Base-by-base conservation (phyloP, 2,113 vertebrate species). In the Siniperca knerii region DNA sequence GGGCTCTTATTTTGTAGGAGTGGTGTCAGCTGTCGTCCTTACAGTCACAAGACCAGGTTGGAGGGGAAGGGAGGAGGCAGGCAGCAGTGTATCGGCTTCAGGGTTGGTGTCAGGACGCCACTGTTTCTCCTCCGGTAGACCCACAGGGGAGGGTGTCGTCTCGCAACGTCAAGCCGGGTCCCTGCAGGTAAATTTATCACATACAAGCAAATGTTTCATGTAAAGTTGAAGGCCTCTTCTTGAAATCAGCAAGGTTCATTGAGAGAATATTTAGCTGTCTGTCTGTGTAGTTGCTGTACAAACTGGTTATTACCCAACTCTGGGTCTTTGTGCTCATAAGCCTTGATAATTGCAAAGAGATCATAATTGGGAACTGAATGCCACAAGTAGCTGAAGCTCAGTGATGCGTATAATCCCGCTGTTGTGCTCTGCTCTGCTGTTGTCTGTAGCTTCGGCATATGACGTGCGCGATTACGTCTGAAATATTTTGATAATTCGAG, bases 11-110 rank as follows among this genome's bases (percentile, higher is more conserved):
- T 93, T 86, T 90, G 92, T 81, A 90, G 88, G 85, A 84, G 79
- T 64, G 44, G 67, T 77, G 86, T 90, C 89, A 81, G 87, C 88
- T 89, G 89, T 89, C 7, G 74, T 92, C 71, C 79, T 67, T 85
- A 61, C 79, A 87, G 94, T 95, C 94, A 95, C 92, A 91, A 92
- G 94, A 94, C 91, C 52, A 2, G 81, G 52, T 52, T 35, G 75
- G 58, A 82, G 73, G 69, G 87, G 84, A 65, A 65, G 76, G 88
- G 81, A 73, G 75, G 83, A 40, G 58, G 88, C 92, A 93, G 65
- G 94, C 91, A 89, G 87, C 82, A 67, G 89, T 54, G 62, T 46
- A 8, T 48, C 72, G 71, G 80, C 71, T 77, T 77, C 67, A 1
- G 61, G 44, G 57, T 50, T 8, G 5, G n/a, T n/a, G 61, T 61